phyloP scores from a whole-genome alignment of 2,797 vertebrate species.

The Pangasius macronema region DNA sequence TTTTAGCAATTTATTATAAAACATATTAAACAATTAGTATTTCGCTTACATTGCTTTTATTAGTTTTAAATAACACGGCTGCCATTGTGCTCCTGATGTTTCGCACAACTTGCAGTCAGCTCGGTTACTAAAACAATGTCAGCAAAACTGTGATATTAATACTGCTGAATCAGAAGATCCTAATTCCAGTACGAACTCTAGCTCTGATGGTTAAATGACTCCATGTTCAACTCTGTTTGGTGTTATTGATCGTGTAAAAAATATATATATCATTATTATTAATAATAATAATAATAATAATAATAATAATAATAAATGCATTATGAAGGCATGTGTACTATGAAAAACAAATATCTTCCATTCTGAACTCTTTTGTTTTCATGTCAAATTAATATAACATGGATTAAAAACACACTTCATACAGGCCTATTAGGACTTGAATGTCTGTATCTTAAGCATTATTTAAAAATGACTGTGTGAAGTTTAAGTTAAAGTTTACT shows the following conservation, averaged over 20 bases:
- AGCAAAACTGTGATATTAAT: constrained; percentile 26
- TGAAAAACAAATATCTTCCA: not conserved
- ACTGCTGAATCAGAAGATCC: not conserved
- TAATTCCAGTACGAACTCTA: not conserved
- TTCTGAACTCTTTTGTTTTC: not conserved
- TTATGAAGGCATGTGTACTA: not conserved
- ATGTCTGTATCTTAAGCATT: not conserved
- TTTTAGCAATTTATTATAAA: not conserved
- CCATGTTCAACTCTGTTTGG: not conserved
- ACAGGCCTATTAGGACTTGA: not conserved
- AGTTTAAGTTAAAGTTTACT: not conserved
- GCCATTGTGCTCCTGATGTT: not conserved
- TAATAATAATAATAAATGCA: not conserved
- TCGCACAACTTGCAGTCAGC: not conserved
- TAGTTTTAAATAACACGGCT: not conserved
- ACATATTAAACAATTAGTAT: not conserved
- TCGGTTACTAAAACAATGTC: not conserved
- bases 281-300: too few species aligned
- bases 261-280: not conserved
- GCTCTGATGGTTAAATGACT: not conserved
- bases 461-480: not conserved
- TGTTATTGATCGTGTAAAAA: not conserved
- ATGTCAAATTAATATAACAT: not conserved
- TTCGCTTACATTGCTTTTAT: not conserved
- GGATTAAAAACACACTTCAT: not conserved